phyloP scores from a whole-genome alignment of 2,797 vertebrate species.

The Vultur gryphus region DNA sequence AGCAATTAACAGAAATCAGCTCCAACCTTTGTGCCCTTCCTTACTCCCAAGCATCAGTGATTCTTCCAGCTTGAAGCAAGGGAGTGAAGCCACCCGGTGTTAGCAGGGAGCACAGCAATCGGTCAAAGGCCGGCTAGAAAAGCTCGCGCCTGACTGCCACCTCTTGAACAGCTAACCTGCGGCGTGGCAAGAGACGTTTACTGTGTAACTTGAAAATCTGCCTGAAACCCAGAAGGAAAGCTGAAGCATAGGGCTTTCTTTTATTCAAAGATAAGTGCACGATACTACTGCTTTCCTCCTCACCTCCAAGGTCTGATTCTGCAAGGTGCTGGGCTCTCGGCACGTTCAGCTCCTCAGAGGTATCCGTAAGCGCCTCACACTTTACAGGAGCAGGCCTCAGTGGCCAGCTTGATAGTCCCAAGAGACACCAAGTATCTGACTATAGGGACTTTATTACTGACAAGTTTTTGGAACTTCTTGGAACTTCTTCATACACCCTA shows the following conservation, averaged over 20 bases:
- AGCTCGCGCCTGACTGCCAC: accelerated
- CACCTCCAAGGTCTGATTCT: not conserved
- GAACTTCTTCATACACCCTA: not conserved
- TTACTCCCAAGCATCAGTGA: not conserved
- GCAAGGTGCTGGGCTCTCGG: not conserved
- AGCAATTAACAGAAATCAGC: not conserved
- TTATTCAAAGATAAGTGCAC: not conserved
- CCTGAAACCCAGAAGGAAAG: not conserved
- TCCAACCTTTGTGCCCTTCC: not conserved
- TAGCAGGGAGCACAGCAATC: not conserved
- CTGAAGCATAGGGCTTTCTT: not conserved
- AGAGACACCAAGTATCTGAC: not conserved
- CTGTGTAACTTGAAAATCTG: not conserved
- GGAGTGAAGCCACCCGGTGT: not conserved
- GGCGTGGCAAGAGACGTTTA: not conserved
- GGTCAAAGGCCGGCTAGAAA: accelerated
- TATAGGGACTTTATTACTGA: not conserved
- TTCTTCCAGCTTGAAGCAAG: not conserved
- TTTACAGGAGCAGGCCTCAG: not conserved
- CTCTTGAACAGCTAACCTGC: not conserved
- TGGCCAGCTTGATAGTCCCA: not conserved
- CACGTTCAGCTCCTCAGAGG: accelerated
- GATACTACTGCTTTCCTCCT: not conserved
- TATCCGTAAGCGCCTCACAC: accelerated
- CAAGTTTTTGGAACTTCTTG: not conserved